Percentiles rank a stretch among this genome's conserved stretches.
Conservation (phyloP, 2,888 invertebrate genomes). For the Agrochola macilenta region DNA sequence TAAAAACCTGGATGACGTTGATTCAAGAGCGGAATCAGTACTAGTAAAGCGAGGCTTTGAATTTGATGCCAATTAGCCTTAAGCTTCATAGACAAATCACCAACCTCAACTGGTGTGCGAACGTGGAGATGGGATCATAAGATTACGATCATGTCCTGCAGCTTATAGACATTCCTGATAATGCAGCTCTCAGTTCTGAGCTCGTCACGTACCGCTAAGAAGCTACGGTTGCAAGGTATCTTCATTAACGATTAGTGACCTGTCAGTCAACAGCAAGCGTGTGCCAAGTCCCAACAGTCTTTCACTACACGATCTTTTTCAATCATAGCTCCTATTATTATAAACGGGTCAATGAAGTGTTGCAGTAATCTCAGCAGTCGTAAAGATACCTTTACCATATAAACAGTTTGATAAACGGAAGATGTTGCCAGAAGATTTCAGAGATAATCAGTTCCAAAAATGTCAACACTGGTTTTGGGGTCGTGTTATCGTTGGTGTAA, state of each 20-base stretch:
- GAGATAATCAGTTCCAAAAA: conserved; percentile 56
- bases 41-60: not conserved
- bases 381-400: not conserved
- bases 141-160: not conserved
- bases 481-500: conserved; percentile 47
- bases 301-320: conserved; percentile 5
- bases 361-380: conserved; percentile 2
- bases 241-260: not conserved
- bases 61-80: not conserved
- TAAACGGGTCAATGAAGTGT: conserved; percentile 16
- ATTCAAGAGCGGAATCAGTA: not conserved
- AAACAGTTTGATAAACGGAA: conserved; percentile 15
- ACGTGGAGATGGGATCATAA: not conserved
- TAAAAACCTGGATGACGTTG: not conserved
- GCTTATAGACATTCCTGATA: not conserved
- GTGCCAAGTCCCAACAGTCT: conserved; percentile 12
- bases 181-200: too few species aligned
- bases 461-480: conserved; percentile 62
- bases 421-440: conserved; percentile 45
- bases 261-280: not conserved
- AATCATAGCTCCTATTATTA: conserved; percentile 1
- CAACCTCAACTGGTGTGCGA: not conserved
- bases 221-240: not conserved
- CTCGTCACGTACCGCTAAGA: not conserved
- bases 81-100: not conserved